Base-by-base conservation (phyloP, 64 coral and sea anemone species). In the Orbicella faveolata region DNA sequence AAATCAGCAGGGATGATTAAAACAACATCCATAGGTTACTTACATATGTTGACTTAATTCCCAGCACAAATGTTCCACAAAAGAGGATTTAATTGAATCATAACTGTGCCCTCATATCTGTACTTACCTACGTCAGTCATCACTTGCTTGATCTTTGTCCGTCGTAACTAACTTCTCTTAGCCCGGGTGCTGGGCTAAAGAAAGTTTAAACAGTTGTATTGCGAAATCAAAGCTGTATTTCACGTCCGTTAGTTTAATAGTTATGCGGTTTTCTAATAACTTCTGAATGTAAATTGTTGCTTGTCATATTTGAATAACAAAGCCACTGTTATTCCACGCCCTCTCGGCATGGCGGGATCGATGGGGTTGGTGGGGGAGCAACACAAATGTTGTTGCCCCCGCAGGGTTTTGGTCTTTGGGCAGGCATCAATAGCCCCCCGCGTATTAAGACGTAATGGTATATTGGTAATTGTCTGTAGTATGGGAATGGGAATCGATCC, bases 241-340 rank as follows among this genome's bases (percentile, higher is more conserved):
- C 39, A 39, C 39, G 6, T 52, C 36, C 15, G 23, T 81, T 62
- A 63, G 30, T 30, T 30, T 30, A 30, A 30, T 30, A 30, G 16
- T 16, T 41, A 44, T 67, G 9, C 35, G 0, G 61, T 18, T 67
- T 83, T 2, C 7, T 68, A n/a, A 67, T 21, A 10, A 20, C 36
- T 11, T 1, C 21, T 78, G 13, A 15, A 74, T 34, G 14, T 48
- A 48, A 48, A 48, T 19, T 9, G 36, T 52, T 52, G 2, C 7
- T 48, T 7, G 14, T 72, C 41, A 8, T 5, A 73, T 85, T 85
- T 72, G 63, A 85, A 85, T 85, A 53, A 85, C 82, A 85, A 85
- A 85, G 64, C 82, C 23, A 26, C 17, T 20, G 57, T 34, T 85
- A 20, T 48, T 48, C 44, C 44, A 41, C 66, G 21, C 66, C 64